These are phyloP conservation scores for Myiotriccus ornatus DNA, from an alignment of 2,797 vertebrate genomes.

Conservation along the genomic window DNA sequence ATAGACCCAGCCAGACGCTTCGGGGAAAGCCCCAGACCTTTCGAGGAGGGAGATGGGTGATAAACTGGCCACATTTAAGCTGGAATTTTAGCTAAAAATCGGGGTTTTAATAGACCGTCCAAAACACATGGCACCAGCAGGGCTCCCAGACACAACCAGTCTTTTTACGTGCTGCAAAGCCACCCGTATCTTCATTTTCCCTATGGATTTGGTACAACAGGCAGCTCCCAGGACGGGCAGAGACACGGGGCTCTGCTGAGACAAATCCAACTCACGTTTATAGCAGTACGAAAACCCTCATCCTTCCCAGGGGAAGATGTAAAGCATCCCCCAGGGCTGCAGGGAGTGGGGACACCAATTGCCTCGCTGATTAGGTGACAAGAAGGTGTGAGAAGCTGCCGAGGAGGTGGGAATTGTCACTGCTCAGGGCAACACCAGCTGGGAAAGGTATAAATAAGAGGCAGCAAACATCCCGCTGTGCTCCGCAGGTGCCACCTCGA, in stretches of 20 bases:
- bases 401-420: neutral
- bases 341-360: neutral
- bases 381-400: neutral
- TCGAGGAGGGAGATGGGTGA: neutral
- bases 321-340: neutral
- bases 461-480: neutral
- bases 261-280: neutral
- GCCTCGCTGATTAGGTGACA: neutral
- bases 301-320: neutral
- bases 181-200: neutral
- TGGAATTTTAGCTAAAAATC: neutral
- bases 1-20: neutral
- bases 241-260: neutral
- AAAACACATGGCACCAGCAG: neutral
- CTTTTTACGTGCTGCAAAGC: neutral
- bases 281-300: accelerated
- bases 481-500: neutral
- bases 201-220: accelerated
- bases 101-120: neutral
- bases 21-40: neutral
- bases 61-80: neutral
- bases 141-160: neutral
- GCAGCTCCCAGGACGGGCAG: neutral
- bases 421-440: neutral
- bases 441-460: neutral